Evolutionary conservation across 2,797 vertebrate genomes (phyloP).

Genomic region (Mormyrus proboscirostris): DNA sequence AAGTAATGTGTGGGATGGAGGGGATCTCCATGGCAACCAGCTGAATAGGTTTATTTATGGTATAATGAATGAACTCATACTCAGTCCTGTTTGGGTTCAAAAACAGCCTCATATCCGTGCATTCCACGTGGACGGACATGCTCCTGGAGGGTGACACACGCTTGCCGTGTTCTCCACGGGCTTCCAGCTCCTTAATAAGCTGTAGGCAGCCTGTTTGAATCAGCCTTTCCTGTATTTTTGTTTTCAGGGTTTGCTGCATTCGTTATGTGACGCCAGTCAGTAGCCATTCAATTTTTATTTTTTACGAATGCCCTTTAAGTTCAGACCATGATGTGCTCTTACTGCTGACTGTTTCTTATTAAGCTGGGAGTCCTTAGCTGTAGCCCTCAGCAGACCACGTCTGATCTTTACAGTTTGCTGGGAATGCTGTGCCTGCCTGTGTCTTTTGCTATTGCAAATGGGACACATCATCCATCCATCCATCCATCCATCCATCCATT

Average conservation of each 20-base stretch:
- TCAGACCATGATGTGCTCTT: not conserved
- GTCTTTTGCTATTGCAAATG: not conserved
- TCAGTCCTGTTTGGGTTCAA: not conserved
- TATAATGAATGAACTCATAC: constrained; percentile 5
- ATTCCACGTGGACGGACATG: not conserved
- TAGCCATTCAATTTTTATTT: not conserved
- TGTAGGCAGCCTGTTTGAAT: not conserved
- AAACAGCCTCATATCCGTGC: not conserved
- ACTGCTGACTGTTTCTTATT: not conserved
- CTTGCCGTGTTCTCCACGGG: not conserved
- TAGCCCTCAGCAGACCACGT: not conserved
- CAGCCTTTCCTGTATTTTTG: not conserved
- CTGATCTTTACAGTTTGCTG: not conserved
- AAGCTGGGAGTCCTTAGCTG: not conserved
- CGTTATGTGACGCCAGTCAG: not conserved
- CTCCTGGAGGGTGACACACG: not conserved
- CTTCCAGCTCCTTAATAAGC: not conserved
- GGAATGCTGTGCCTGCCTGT: not conserved
- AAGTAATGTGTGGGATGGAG: constrained; percentile 1
- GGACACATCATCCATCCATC: not conserved
- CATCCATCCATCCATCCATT: not conserved
- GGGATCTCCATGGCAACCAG: not conserved
- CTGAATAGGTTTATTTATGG: constrained; percentile 3
- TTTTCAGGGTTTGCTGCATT: constrained; percentile 1
- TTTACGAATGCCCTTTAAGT: not conserved